phyloP scores from a whole-genome alignment of 2,888 invertebrate species.

The Andricus quercusramuli region DNA sequence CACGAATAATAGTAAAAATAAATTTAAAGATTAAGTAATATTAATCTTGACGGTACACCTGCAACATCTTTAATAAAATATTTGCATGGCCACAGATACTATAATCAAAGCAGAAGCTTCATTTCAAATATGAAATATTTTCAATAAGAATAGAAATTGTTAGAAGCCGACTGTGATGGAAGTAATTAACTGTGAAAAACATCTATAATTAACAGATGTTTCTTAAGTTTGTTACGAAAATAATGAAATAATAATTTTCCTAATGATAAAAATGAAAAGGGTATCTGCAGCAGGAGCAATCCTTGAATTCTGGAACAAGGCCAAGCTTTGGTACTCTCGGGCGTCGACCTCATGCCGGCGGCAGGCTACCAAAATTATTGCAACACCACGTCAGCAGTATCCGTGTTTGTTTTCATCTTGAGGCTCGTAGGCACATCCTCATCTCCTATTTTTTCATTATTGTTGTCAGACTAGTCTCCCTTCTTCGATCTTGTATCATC shows the following conservation, averaged over 20 bases:
- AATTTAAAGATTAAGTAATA: too few species aligned
- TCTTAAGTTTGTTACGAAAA: too few species aligned
- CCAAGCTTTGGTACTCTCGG: slow-evolving; percentile 68
- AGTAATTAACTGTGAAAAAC: too few species aligned
- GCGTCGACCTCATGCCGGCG: slow-evolving; percentile 73
- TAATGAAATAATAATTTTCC: not conserved
- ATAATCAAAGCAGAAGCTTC: too few species aligned
- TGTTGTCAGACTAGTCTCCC: not conserved
- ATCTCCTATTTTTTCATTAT: not conserved
- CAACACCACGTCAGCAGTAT: slow-evolving; percentile 71
- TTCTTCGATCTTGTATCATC: not conserved
- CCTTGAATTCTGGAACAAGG: slow-evolving; percentile 76
- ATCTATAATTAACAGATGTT: too few species aligned
- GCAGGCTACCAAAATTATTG: slow-evolving; percentile 75
- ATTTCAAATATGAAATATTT: too few species aligned
- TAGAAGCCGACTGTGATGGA: too few species aligned
- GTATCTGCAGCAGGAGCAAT: slow-evolving; percentile 56
- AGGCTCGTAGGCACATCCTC: slow-evolving; percentile 39
- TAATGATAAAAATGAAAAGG: not conserved
- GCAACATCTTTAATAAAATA: too few species aligned
- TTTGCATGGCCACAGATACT: too few species aligned
- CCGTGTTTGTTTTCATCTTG: slow-evolving; percentile 72
- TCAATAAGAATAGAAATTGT: too few species aligned
- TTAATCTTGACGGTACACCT: too few species aligned
- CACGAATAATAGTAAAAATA: too few species aligned